Conservation (phyloP, 2,113 vertebrate species). For the Poeciliopsis turrubarensis region DNA sequence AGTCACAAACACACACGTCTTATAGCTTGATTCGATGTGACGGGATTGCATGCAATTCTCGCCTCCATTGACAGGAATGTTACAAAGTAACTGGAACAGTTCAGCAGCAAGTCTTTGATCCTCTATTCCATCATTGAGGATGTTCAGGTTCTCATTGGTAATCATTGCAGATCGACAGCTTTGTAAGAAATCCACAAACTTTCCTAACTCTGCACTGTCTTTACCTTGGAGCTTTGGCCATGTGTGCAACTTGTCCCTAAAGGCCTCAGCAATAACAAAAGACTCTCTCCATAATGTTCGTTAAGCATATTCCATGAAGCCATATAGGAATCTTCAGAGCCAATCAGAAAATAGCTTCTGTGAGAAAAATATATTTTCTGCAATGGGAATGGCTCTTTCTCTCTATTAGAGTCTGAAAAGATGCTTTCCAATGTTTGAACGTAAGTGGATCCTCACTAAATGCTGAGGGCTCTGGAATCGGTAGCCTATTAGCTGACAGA, state of each 20-base stretch:
- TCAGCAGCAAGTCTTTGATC: no score
- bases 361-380: no score
- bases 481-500: slow-evolving; percentile 43
- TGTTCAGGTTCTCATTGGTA: slow-evolving; percentile 28
- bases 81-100: slow-evolving; percentile 39
- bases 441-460: slow-evolving; percentile 52
- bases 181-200: slow-evolving; percentile 37
- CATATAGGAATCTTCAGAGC: no score
- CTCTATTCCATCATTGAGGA: slow-evolving; percentile 32
- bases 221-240: slow-evolving; percentile 19
- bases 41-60: slow-evolving; percentile 38
- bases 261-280: slow-evolving; percentile 48
- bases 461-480: slow-evolving; percentile 46
- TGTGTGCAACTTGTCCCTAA: slow-evolving; percentile 15
- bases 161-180: slow-evolving; percentile 27
- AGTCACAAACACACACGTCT: neutral
- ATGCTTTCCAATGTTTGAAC: slow-evolving; percentile 51
- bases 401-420: slow-evolving; percentile 40
- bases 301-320: slow-evolving; percentile 23
- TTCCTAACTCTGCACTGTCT: slow-evolving; percentile 18
- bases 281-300: neutral
- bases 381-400: slow-evolving; percentile 43
- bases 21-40: slow-evolving; percentile 40
- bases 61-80: slow-evolving; percentile 37
- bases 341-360: no score